Base-by-base conservation (phyloP, 2,797 vertebrate species). In the Amblyopsis hoosieri region DNA sequence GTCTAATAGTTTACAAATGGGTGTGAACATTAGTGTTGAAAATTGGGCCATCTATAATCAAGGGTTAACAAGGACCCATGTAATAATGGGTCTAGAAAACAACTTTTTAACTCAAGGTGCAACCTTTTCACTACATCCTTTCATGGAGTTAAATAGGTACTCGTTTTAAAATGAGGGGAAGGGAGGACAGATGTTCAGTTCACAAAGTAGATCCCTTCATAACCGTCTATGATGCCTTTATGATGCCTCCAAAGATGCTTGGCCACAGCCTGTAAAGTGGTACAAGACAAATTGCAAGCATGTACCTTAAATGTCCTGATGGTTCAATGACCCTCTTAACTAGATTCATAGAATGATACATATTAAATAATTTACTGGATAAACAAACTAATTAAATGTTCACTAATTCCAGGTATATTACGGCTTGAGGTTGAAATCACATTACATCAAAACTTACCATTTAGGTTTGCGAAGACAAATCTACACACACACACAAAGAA, bases 211-310 rank as follows among this genome's bases (percentile, higher is more conserved):
- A 64, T 62, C 10, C 13, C 68, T 23, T 80, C 74, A 66, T 83
- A 75, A 83, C 45, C 46, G 33, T 64, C 69, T 1, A 72, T 54
- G 49, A 7, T 11, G 70, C 60, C 78, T 64, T 69, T 1, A 72
- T 54, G 49, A 7, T 11, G 70, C 60, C 78, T 72, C 76, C 81
- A 66, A 60, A 65, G 58, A 45, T 65, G 60, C 23, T n/a, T 4
- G 64, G 71, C 60, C 60, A 51, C 84, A 82, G 86, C 82, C 91
- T 91, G 84, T 0, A 60, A 67, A 31, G 57, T 51, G 17, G 54
- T 13, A 71, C 54, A 53, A 70, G 15, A 75, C 12, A 76, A 64
- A 13, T 53, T 8, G 46, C 46, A 23, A 50, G 33, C 15, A 74
- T 29, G 23, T 5, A 45, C 42, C 4, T 31, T 15, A 31, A 14